Conservation (phyloP, 2,888 invertebrate genomes). For the Drosophila nr. perissopoda region DNA sequence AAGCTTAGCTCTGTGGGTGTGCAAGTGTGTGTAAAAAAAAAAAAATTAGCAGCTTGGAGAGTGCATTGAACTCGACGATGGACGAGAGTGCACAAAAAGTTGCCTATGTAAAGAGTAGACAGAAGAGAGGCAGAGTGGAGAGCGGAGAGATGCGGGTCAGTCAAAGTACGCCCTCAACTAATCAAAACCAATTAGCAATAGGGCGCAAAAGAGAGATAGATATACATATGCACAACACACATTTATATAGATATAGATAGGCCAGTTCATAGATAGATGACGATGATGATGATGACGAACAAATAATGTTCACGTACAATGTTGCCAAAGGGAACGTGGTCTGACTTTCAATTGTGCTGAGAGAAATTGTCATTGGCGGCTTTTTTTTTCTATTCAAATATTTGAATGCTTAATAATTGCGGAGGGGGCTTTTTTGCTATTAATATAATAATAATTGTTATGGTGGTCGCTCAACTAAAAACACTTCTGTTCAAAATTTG, state of each 20-base stretch:
- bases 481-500: neutral
- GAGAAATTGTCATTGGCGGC: slow-evolving; percentile 35
- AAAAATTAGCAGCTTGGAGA: slow-evolving; percentile 25
- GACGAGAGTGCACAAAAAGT: slow-evolving; percentile 23
- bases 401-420: neutral
- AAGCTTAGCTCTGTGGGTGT: slow-evolving; percentile 11
- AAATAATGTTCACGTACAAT: slow-evolving; percentile 46
- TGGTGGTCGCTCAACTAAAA: neutral
- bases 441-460: neutral
- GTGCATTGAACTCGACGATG: slow-evolving; percentile 35
- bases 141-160: slow-evolving; percentile 23
- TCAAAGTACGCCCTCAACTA: slow-evolving; percentile 68
- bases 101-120: slow-evolving; percentile 2
- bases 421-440: neutral
- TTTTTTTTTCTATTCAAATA: neutral
- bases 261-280: slow-evolving; percentile 5
- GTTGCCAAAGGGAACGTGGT: slow-evolving; percentile 65
- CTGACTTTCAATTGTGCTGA: slow-evolving; percentile 36
- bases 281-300: slow-evolving; percentile 19
- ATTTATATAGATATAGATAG: neutral
- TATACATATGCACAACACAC: slow-evolving; percentile 8
- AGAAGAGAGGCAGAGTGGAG: neutral
- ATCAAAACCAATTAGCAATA: slow-evolving; percentile 73
- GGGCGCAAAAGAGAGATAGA: slow-evolving; percentile 52
- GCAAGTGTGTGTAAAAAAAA: slow-evolving; percentile 28